Conservation (phyloP, 2,113 vertebrate species). For the Pycnonotus jocosus region DNA sequence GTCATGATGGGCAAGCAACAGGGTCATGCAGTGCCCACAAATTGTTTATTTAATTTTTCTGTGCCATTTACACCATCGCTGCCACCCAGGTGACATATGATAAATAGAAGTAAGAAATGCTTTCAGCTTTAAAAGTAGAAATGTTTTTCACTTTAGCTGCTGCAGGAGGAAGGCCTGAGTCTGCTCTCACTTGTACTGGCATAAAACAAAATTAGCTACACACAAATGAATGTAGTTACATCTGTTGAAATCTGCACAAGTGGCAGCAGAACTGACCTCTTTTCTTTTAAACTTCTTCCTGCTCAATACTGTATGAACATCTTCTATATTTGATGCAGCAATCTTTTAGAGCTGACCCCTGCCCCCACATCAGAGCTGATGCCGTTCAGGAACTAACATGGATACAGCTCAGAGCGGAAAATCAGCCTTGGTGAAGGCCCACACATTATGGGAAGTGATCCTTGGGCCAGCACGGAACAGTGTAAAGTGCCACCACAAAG, state of each 20-base stretch:
- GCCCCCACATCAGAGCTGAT: background rate
- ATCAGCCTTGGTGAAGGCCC: background rate
- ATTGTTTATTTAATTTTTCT: background rate
- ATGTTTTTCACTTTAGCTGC: background rate
- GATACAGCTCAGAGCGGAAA: background rate
- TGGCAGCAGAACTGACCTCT: background rate
- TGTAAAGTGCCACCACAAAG: background rate
- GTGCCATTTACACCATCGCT: background rate
- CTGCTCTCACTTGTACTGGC: background rate
- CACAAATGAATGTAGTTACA: background rate
- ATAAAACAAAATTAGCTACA: conserved; percentile 4
- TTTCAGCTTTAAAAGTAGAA: conserved; percentile 39
- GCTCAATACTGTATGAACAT: background rate
- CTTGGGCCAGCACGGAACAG: background rate
- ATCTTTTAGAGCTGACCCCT: background rate
- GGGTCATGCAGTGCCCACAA: background rate
- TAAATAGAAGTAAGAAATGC: conserved; percentile 18
- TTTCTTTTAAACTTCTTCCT: background rate
- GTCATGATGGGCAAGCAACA: background rate
- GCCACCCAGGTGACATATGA: background rate
- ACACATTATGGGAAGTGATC: accelerated
- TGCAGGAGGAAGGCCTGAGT: background rate
- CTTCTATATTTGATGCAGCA: background rate
- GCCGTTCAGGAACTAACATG: background rate
- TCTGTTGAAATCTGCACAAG: background rate